phyloP scores from a whole-genome alignment of 1,140 invertebrate species.

The Oreohelix idahoensis region DNA sequence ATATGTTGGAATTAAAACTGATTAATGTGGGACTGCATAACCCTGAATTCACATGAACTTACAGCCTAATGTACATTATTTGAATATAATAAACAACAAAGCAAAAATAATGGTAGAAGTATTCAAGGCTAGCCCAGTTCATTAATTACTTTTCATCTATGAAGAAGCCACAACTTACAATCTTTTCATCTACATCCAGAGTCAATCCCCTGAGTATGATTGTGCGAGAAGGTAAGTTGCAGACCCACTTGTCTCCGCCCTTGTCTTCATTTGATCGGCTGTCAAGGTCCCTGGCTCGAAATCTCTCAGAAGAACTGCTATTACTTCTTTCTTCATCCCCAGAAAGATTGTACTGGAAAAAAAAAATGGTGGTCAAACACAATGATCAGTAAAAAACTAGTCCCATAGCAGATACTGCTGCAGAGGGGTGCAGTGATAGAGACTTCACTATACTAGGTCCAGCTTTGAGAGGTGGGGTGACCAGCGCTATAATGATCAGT shows the following conservation, averaged over 20 bases:
- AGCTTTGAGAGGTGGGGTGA: no score
- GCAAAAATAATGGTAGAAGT: no score
- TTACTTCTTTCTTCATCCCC: slow-evolving; percentile 21
- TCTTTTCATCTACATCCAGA: slow-evolving; percentile 27
- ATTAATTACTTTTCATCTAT: not conserved
- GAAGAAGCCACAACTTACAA: slow-evolving; percentile 23
- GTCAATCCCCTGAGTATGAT: slow-evolving; percentile 28
- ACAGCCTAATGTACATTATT: no score
- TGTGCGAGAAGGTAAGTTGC: slow-evolving; percentile 31
- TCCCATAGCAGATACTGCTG: no score
- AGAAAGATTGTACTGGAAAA: not conserved
- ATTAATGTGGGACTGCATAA: no score
- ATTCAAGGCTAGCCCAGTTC: no score
- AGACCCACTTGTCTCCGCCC: slow-evolving; percentile 37
- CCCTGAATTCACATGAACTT: no score
- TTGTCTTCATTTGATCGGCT: slow-evolving; percentile 12
- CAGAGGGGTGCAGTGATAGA: no score
- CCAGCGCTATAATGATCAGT: no score
- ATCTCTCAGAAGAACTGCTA: slow-evolving; percentile 20
- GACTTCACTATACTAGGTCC: no score
- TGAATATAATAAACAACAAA: no score
- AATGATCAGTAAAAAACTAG: not conserved
- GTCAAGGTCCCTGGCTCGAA: slow-evolving; percentile 12
- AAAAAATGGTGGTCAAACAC: not conserved
- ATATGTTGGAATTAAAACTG: no score